phyloP scores from a whole-genome alignment of 1,140 invertebrate genomes.

The Phthorimaea operculella region DNA sequence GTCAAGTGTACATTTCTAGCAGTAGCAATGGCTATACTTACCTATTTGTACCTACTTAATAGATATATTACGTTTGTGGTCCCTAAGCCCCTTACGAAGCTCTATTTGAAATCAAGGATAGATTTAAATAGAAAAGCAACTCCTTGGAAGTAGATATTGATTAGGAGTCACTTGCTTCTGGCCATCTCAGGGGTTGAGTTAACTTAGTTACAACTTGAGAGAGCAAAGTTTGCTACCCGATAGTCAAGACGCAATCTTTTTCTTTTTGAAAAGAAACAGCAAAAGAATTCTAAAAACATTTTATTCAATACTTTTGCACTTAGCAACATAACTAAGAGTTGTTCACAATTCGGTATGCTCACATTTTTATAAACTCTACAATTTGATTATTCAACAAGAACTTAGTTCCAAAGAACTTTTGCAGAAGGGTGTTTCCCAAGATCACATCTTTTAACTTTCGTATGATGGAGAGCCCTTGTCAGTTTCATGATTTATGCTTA shows the following conservation, averaged over 20 bases:
- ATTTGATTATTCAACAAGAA: too few species aligned
- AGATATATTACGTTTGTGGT: too few species aligned
- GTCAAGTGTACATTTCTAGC: too few species aligned
- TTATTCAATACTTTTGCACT: background rate
- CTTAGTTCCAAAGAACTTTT: too few species aligned
- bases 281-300: background rate
- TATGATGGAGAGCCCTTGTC: conserved; percentile 14
- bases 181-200: conserved; percentile 38
- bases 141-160: conserved; percentile 45
- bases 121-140: background rate
- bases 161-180: conserved; percentile 23
- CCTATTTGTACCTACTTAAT: too few species aligned
- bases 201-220: conserved; percentile 59
- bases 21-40: too few species aligned
- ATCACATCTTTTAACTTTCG: conserved; percentile 3
- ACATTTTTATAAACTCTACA: too few species aligned
- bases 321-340: too few species aligned
- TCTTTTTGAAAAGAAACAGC: background rate
- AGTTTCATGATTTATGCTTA: conserved; percentile 17
- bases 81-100: too few species aligned
- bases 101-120: too few species aligned
- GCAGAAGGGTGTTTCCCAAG: background rate
- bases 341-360: too few species aligned
- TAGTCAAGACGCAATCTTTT: conserved; percentile 16
- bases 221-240: conserved; percentile 48